These are phyloP conservation scores for Tiliqua scincoides DNA, from an alignment of 2,113 vertebrate species.

Conservation along the genomic window DNA sequence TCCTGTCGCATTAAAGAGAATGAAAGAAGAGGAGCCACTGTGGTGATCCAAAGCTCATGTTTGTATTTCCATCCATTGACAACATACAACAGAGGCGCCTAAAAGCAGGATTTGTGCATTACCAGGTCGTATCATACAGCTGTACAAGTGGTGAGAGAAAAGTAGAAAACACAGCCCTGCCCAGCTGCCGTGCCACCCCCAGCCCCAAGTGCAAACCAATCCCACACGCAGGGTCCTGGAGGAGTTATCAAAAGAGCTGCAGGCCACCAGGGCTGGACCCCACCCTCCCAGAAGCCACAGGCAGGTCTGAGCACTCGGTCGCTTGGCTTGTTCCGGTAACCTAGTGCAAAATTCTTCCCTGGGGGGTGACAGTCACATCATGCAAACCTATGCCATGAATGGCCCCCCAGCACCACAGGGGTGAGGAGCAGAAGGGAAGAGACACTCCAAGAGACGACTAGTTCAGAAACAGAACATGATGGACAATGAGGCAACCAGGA, in stretches of 20 bases:
- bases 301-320: neutral
- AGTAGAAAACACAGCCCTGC: conserved; percentile 48
- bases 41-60: conserved; percentile 51
- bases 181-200: neutral
- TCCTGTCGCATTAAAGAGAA: conserved; percentile 67
- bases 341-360: conserved; percentile 66
- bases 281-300: conserved; percentile 50
- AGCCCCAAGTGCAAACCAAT: neutral
- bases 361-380: conserved; percentile 31
- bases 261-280: conserved; percentile 58
- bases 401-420: conserved; percentile 5
- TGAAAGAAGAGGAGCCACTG: conserved; percentile 62
- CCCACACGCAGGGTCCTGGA: conserved; percentile 47
- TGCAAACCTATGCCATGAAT: neutral
- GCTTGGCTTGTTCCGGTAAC: conserved; percentile 38
- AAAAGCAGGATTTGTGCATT: conserved; percentile 60
- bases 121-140: conserved; percentile 58
- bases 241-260: conserved; percentile 63
- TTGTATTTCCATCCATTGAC: conserved; percentile 44
- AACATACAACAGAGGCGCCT: conserved; percentile 57
- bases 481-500: conserved; percentile 39
- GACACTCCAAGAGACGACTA: neutral
- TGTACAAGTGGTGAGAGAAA: conserved; percentile 63
- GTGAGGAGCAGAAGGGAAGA: neutral
- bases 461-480: conserved; percentile 47